A percentile compares a stretch with the other conserved stretches of the same genome.
Evolutionary conservation across 1,140 invertebrate genomes (phyloP).

Genomic region (Leptestheria dahalacensis): DNA sequence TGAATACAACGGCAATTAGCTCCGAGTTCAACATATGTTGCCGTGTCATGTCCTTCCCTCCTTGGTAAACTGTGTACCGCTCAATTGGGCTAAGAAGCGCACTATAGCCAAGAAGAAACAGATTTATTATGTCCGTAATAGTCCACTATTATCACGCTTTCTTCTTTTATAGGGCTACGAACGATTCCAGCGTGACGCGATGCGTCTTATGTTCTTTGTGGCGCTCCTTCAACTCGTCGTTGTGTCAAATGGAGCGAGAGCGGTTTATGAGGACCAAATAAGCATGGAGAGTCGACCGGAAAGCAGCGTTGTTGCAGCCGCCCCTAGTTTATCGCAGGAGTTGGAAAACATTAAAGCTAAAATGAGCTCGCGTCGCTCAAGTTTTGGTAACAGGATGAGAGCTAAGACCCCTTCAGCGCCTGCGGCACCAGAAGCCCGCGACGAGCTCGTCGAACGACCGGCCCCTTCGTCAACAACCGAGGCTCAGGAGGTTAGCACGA

Average conservation of each 20-base stretch:
- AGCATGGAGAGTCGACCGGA: conserved; percentile 1
- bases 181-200: background rate
- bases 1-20: no score
- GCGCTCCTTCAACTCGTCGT: background rate
- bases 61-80: no score
- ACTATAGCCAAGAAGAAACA: background rate
- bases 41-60: no score
- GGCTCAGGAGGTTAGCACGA: no score
- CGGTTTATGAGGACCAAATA: conserved; percentile 5
- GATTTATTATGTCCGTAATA: no score
- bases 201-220: background rate
- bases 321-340: background rate
- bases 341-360: conserved; percentile 3
- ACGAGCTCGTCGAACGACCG: background rate
- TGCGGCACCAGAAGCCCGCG: background rate
- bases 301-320: background rate
- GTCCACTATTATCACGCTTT: background rate
- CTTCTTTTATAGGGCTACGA: background rate
- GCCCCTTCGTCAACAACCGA: background rate
- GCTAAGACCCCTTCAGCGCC: background rate
- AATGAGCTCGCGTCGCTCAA: background rate
- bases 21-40: no score
- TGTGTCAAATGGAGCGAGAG: background rate
- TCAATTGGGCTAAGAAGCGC: conserved; percentile 1
- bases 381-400: background rate